phyloP scores from a whole-genome alignment of 2,113 vertebrate genomes.

The Archocentrus centrarchus region DNA sequence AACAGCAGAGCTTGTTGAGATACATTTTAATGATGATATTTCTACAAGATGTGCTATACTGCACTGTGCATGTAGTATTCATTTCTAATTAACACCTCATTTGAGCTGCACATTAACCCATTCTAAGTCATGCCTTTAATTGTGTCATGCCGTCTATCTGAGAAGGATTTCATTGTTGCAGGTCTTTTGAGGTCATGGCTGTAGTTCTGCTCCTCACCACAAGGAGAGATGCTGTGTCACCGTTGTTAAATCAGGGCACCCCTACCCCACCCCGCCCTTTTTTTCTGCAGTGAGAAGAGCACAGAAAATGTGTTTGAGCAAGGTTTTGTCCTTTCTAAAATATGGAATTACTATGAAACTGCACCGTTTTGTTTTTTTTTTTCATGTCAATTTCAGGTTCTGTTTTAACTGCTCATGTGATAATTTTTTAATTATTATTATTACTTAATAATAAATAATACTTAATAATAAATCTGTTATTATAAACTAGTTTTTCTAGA shows the following conservation, averaged over 20 bases:
- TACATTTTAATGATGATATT: background rate
- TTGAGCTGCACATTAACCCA: background rate
- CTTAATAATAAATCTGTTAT: background rate
- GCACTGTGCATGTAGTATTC: background rate
- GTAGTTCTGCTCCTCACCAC: constrained; percentile 58
- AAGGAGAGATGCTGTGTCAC: constrained; percentile 68
- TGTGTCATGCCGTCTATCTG: constrained; percentile 12
- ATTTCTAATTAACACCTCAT: background rate
- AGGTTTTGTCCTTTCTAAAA: background rate
- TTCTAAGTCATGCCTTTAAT: background rate
- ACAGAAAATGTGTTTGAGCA: background rate
- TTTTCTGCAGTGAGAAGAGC: constrained; percentile 28
- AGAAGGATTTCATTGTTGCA: constrained; percentile 24
- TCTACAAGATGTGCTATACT: background rate
- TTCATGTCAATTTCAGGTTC: background rate
- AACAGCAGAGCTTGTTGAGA: background rate
- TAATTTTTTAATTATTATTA: background rate
- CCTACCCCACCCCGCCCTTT: background rate
- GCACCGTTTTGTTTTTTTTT: background rate
- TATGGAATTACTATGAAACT: background rate
- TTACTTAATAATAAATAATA: background rate
- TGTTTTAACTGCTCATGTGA: background rate
- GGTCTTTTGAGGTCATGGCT: constrained; percentile 49
- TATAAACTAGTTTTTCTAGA: background rate
- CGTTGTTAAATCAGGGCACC: constrained; percentile 49